phyloP scores from a whole-genome alignment of 2,797 vertebrate genomes.

The Muscicapa striata region DNA sequence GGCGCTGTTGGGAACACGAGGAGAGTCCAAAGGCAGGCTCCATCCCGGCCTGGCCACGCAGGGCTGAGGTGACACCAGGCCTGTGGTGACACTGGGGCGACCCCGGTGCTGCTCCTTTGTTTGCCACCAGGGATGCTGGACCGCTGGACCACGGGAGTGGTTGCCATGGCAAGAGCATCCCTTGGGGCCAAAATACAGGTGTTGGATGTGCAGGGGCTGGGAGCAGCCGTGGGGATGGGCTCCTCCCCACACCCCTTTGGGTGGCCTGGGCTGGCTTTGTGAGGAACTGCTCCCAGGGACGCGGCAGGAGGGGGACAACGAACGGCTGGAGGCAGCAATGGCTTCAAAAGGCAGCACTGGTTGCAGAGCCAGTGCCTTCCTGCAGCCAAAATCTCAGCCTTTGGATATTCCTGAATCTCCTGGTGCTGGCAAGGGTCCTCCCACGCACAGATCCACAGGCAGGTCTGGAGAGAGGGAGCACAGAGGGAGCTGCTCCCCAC shows the following conservation, averaged over 20 bases:
- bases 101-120: accelerated
- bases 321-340: not conserved
- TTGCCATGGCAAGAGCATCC: not conserved
- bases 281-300: accelerated
- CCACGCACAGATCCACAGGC: accelerated
- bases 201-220: not conserved
- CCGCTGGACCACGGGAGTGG: not conserved
- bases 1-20: conserved; percentile 29
- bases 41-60: accelerated
- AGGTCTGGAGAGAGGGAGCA: not conserved
- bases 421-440: not conserved
- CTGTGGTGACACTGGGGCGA: no score
- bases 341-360: not conserved
- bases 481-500: not conserved
- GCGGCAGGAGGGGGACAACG: not conserved
- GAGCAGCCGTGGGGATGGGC: accelerated
- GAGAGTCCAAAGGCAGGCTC: not conserved
- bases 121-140: accelerated
- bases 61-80: not conserved
- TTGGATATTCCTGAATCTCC: not conserved
- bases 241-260: accelerated
- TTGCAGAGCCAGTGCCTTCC: not conserved
- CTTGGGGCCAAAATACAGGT: not conserved
- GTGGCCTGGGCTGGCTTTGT: not conserved
- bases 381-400: not conserved